Percentiles rank a stretch among this genome's conserved stretches.
phyloP scores from a whole-genome alignment of 2,888 invertebrate genomes.

The Tanypteryx hageni region DNA sequence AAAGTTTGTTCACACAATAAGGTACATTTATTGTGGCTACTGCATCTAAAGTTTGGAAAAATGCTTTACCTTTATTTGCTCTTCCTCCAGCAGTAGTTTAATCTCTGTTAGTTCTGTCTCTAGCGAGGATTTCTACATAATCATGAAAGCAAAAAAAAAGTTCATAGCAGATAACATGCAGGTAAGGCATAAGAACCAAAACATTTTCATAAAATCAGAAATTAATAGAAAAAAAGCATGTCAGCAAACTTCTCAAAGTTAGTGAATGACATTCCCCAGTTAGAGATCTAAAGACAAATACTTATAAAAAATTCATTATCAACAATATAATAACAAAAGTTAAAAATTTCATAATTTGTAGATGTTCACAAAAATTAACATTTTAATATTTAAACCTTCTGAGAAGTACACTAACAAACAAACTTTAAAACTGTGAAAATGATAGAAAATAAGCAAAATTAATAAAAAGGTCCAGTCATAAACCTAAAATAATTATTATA shows the following conservation, averaged over 20 bases:
- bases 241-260: slow-evolving; percentile 65
- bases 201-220: slow-evolving; percentile 58
- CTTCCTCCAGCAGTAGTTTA: slow-evolving; percentile 81
- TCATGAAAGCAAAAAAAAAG: slow-evolving; percentile 73
- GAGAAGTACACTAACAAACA: background rate
- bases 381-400: background rate
- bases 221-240: slow-evolving; percentile 67
- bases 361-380: background rate
- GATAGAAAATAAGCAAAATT: slow-evolving; percentile 33
- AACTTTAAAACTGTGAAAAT: background rate
- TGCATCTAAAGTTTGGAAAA: background rate
- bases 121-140: slow-evolving; percentile 78
- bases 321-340: too few relatives aligned
- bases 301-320: too few relatives aligned
- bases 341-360: too few relatives aligned
- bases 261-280: slow-evolving; percentile 66
- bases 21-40: background rate
- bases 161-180: slow-evolving; percentile 70
- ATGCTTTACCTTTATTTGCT: slow-evolving; percentile 80
- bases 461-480: background rate
- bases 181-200: slow-evolving; percentile 64
- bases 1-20: too few relatives aligned
- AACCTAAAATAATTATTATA: background rate
- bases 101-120: slow-evolving; percentile 80
- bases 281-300: slow-evolving; percentile 35